Conservation (phyloP, 2,888 invertebrate species). For the Ochropacha duplaris region DNA sequence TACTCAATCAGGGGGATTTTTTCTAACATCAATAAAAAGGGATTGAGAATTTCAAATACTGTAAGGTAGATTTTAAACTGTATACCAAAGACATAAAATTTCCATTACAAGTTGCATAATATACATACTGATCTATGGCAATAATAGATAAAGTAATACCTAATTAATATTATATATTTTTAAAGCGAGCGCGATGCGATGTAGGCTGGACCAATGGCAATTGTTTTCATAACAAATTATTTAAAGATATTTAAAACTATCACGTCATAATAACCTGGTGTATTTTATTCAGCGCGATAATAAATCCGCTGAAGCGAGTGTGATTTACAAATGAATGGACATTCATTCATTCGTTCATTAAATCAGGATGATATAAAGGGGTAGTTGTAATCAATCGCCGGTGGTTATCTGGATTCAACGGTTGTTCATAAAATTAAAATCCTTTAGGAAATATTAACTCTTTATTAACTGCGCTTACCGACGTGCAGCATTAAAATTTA, state of each 20-base stretch:
- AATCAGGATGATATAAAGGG: constrained; percentile 56
- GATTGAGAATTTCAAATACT: too few species aligned
- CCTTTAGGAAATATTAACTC: not conserved
- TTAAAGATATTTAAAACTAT: constrained; percentile 14
- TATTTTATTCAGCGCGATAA: constrained; percentile 34
- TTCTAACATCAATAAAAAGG: too few species aligned
- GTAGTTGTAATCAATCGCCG: constrained; percentile 44
- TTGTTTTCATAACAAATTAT: not conserved
- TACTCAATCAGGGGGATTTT: too few species aligned
- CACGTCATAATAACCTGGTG: constrained; percentile 19
- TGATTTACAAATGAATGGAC: constrained; percentile 62
- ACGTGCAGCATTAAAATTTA: too few species aligned
- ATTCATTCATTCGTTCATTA: constrained; percentile 66
- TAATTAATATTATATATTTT: too few species aligned
- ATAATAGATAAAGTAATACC: too few species aligned
- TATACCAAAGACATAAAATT: too few species aligned
- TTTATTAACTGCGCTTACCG: too few species aligned
- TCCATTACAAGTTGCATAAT: too few species aligned
- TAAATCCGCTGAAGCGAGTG: constrained; percentile 57
- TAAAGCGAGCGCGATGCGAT: too few species aligned
- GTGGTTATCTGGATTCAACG: constrained; percentile 15
- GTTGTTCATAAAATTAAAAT: constrained; percentile 9
- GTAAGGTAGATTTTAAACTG: too few species aligned
- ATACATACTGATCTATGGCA: too few species aligned
- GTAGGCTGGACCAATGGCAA: not conserved